Percentiles rank a stretch among this genome's conserved stretches.
Evolutionary conservation across 1,140 invertebrate species (phyloP).

Genomic region (Thereuonema tuberculata): DNA sequence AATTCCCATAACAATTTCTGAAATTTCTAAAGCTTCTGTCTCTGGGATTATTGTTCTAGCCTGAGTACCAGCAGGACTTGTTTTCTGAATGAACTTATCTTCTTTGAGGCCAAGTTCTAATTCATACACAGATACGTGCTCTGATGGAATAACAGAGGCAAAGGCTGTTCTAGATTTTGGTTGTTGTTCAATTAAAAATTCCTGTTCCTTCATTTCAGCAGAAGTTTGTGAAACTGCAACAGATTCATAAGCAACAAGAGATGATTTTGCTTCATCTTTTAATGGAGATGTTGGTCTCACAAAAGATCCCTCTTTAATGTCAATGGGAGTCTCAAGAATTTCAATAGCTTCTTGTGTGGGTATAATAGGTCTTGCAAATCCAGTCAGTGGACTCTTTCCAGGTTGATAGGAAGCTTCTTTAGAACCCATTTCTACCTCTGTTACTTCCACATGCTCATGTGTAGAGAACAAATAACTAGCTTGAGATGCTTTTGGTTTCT

Average conservation of each 20-base stretch:
- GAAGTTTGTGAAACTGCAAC: slow-evolving; percentile 19
- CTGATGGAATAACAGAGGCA: slow-evolving; percentile 41
- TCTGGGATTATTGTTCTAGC: slow-evolving; percentile 19
- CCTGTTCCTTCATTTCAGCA: slow-evolving; percentile 15
- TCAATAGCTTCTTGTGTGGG: slow-evolving; percentile 16
- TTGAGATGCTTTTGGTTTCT: slow-evolving; percentile 12
- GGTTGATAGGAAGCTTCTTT: slow-evolving; percentile 19
- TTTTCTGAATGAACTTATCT: slow-evolving; percentile 33
- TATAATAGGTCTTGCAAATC: slow-evolving; percentile 21
- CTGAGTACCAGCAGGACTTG: neutral
- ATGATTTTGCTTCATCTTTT: slow-evolving; percentile 14
- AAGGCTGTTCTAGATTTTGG: slow-evolving; percentile 30
- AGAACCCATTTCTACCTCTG: slow-evolving; percentile 12
- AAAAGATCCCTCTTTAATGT: slow-evolving; percentile 10
- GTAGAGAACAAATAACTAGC: slow-evolving; percentile 10
- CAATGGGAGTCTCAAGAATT: slow-evolving; percentile 15
- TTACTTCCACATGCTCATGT: slow-evolving; percentile 15
- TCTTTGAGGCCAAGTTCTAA: slow-evolving; percentile 45
- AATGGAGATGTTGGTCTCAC: slow-evolving; percentile 14
- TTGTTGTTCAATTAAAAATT: slow-evolving; percentile 22
- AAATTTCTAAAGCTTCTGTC: slow-evolving; percentile 37
- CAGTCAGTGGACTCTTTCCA: slow-evolving; percentile 31
- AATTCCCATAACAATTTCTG: slow-evolving; percentile 39
- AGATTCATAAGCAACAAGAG: slow-evolving; percentile 16
- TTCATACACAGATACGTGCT: slow-evolving; percentile 45